Conservation (phyloP, 2,888 invertebrate species). For the Lithophane semibrunnea region DNA sequence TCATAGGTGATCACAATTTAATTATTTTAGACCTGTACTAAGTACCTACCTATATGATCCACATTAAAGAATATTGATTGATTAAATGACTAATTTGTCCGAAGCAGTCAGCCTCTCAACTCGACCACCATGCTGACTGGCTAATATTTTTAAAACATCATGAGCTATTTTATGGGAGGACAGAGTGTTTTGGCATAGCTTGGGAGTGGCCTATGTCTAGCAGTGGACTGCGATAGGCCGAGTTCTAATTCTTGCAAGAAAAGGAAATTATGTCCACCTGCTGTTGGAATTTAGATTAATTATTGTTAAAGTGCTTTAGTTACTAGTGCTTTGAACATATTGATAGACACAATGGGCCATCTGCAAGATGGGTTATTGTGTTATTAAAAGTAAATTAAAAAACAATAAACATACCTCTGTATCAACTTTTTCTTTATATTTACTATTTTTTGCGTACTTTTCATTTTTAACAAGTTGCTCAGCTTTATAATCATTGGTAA, state of each 20-base stretch:
- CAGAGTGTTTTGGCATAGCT: no score
- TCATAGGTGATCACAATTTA: no score
- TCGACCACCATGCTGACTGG: neutral
- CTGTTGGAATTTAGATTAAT: neutral
- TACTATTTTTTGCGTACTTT: constrained; percentile 68
- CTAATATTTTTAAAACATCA: neutral
- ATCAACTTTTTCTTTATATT: constrained; percentile 59
- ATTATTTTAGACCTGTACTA: no score
- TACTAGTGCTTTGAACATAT: neutral
- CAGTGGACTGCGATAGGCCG: no score
- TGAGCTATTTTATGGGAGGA: no score
- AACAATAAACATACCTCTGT: constrained; percentile 56
- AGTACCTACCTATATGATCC: no score
- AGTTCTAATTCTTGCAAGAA: neutral
- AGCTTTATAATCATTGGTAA: constrained; percentile 88
- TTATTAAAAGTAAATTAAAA: neutral
- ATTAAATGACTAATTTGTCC: no score
- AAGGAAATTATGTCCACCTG: no score
- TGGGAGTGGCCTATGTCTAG: no score
- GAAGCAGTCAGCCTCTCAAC: neutral
- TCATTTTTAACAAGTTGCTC: constrained; percentile 73
- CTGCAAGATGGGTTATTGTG: neutral
- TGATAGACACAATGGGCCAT: neutral
- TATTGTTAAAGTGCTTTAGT: neutral
- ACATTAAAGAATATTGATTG: no score